Conservation (phyloP, 2,888 invertebrate genomes). For the Andrena minutula region DNA sequence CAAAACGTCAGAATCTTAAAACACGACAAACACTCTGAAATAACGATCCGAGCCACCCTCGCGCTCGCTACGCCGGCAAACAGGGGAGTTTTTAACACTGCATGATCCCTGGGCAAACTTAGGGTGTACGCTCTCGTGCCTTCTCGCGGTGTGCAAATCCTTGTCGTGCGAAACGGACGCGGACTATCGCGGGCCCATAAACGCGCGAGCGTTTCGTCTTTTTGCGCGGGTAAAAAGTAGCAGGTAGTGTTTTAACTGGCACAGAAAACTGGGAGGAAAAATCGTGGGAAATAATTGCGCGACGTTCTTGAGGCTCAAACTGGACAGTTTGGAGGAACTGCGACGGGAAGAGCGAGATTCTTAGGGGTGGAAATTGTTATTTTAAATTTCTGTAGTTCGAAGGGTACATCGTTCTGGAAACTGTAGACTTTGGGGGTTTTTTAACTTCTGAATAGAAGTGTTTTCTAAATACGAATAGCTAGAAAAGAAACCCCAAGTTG, state of each 20-base stretch:
- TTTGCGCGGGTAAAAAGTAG: neutral
- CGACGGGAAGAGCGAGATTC: neutral
- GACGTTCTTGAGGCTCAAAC: neutral
- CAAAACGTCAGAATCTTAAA: constrained; percentile 85
- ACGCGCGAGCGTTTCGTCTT: constrained; percentile 19
- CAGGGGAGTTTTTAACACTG: constrained; percentile 85
- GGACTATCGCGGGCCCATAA: constrained; percentile 52
- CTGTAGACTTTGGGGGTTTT: neutral
- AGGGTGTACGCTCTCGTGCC: constrained; percentile 72
- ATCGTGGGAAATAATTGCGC: neutral
- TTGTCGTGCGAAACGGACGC: constrained; percentile 65
- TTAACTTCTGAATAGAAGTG: neutral
- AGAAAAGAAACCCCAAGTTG: neutral
- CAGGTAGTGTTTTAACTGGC: neutral
- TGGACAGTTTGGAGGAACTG: too few relatives aligned
- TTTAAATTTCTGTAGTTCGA: neutral
- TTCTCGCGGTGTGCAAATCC: constrained; percentile 69
- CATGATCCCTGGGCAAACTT: constrained; percentile 84
- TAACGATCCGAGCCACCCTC: constrained; percentile 83
- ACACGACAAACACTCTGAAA: constrained; percentile 84
- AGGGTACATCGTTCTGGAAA: neutral
- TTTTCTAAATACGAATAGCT: neutral
- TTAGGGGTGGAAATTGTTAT: neutral
- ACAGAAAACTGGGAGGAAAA: neutral
- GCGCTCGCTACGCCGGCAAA: constrained; percentile 81